These are phyloP conservation scores for Pocillopora damicornis DNA, from an alignment of 64 coral and sea anemone species.

Conservation along the genomic window DNA sequence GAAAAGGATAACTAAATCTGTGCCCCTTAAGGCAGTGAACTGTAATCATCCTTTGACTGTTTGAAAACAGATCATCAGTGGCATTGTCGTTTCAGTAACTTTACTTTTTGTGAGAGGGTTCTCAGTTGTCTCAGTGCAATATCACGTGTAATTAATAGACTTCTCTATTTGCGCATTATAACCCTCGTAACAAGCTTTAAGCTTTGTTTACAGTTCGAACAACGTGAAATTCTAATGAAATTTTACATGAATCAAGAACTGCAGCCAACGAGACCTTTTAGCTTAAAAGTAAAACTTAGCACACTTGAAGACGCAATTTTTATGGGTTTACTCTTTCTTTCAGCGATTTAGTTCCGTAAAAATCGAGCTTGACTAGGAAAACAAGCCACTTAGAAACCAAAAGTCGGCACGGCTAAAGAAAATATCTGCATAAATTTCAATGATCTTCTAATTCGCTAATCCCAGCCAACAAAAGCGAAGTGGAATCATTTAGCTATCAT, in stretches of 20 bases:
- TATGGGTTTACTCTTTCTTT: neutral
- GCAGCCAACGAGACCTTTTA: neutral
- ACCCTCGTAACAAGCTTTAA: neutral
- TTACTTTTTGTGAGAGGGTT: neutral
- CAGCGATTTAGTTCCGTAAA: neutral
- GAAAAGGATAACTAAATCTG: too few species aligned
- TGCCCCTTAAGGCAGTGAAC: too few species aligned
- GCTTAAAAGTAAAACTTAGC: neutral
- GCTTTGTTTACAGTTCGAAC: neutral
- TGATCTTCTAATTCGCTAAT: constrained; percentile 38
- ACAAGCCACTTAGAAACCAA: constrained; percentile 7
- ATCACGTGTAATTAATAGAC: neutral
- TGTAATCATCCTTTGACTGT: too few species aligned
- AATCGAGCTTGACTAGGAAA: neutral
- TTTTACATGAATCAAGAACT: neutral
- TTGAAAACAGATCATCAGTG: too few species aligned
- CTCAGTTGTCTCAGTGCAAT: neutral
- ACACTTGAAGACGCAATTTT: neutral
- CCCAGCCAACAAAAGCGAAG: constrained; percentile 26
- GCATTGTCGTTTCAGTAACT: neutral
- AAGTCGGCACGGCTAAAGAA: constrained; percentile 29
- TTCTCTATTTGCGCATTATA: neutral
- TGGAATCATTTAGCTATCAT: constrained; percentile 38
- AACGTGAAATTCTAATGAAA: constrained; percentile 4
- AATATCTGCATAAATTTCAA: constrained; percentile 46